A percentile compares a stretch with the other conserved stretches of the same genome.
phyloP scores from a whole-genome alignment of 2,888 invertebrate genomes.

The Tipula confusa region DNA sequence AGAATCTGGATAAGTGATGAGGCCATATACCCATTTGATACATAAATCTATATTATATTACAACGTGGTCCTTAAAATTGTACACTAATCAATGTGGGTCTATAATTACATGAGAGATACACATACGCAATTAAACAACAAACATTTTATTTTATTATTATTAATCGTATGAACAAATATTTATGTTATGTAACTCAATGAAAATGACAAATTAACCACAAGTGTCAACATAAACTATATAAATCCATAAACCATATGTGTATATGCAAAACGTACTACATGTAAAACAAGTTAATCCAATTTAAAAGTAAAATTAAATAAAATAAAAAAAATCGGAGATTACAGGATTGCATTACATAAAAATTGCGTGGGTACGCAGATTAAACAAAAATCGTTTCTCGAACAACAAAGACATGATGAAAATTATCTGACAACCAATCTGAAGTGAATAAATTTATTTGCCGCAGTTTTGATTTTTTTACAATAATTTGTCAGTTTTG shows the following conservation, averaged over 20 bases:
- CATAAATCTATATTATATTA: not conserved
- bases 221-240: not conserved
- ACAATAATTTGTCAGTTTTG: not conserved
- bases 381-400: not conserved
- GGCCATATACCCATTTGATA: not conserved
- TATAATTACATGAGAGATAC: not conserved
- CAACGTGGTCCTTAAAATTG: not conserved
- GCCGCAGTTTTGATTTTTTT: not conserved
- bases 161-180: not conserved
- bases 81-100: not conserved
- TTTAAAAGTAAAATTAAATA: no score
- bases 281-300: slow-evolving; percentile 20
- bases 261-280: not conserved
- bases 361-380: not conserved
- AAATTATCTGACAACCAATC: not conserved
- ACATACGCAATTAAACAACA: not conserved
- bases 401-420: not conserved
- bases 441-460: not conserved
- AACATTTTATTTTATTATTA: no score
- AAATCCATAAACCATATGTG: not conserved
- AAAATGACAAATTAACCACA: not conserved
- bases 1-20: no score
- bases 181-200: not conserved
- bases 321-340: no score
- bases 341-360: not conserved